Conservation (phyloP, 2,888 invertebrate species). For the Syritta pipiens region DNA sequence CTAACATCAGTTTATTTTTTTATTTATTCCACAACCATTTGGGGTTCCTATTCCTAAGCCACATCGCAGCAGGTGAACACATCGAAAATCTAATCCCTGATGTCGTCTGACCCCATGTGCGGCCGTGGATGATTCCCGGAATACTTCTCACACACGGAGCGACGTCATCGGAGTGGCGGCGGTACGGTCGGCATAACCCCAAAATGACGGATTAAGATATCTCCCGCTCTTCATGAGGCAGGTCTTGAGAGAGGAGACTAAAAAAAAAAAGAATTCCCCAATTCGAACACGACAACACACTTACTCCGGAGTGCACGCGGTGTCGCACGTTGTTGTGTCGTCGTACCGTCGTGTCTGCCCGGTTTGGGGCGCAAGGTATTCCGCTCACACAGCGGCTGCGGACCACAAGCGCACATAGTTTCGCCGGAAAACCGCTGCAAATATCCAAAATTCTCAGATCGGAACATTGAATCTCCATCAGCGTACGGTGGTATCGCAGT, state of each 20-base stretch:
- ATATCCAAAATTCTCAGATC: conserved; percentile 46
- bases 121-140: conserved; percentile 39
- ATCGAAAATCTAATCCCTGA: conserved; percentile 37
- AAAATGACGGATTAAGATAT: conserved; percentile 67
- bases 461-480: conserved; percentile 61
- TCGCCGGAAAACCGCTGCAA: conserved; percentile 23
- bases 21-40: no score
- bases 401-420: conserved; percentile 26
- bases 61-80: conserved; percentile 61
- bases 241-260: conserved; percentile 34
- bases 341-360: conserved; percentile 57
- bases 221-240: no score
- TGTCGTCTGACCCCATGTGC: conserved; percentile 53
- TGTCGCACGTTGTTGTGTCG: conserved; percentile 20
- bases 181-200: conserved; percentile 45
- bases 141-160: conserved; percentile 29
- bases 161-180: no score
- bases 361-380: conserved; percentile 41
- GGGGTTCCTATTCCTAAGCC: conserved; percentile 11
- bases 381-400: no score
- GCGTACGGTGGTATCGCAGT: conserved; percentile 10
- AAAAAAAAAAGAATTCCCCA: conserved; percentile 47
- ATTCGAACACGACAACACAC: conserved; percentile 65
- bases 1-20: no score
- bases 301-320: neutral